Percentiles rank a stretch among this genome's conserved stretches.
Evolutionary conservation across 2,797 vertebrate genomes (phyloP).

Genomic region (Argya squamiceps): DNA sequence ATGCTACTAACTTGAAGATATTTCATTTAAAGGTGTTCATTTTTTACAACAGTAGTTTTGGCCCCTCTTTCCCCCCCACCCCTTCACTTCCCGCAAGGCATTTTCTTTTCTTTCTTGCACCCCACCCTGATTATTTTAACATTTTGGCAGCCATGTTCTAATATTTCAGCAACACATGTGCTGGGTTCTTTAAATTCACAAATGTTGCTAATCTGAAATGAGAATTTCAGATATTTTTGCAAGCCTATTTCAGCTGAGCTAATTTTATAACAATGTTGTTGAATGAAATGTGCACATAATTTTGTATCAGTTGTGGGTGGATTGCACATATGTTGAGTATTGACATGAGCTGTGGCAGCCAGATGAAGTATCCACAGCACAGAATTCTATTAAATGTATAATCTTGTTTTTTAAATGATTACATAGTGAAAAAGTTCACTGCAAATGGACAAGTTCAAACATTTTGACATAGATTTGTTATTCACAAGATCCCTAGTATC

Average conservation of each 20-base stretch:
- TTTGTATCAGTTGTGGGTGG: conserved; percentile 51
- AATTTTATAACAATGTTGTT: conserved; percentile 76
- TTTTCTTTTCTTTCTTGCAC: conserved; percentile 59
- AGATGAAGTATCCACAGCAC: conserved; percentile 24
- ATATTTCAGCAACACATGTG: conserved; percentile 71
- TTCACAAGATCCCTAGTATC: background rate
- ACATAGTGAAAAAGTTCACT: background rate
- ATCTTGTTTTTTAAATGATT: background rate
- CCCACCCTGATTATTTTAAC: conserved; percentile 64
- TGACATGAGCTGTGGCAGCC: conserved; percentile 25
- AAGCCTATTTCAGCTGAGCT: conserved; percentile 72
- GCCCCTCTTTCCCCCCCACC: background rate
- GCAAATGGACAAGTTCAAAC: background rate
- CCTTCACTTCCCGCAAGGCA: background rate
- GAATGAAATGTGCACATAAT: conserved; percentile 75
- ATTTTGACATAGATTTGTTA: background rate
- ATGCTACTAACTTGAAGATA: conserved; percentile 52
- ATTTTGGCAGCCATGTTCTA: conserved; percentile 64
- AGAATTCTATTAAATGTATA: background rate
- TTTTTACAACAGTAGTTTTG: conserved; percentile 46
- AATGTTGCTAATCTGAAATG: conserved; percentile 78
- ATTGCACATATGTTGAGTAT: conserved; percentile 47
- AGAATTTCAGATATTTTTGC: conserved; percentile 79
- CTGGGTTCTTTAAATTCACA: conserved; percentile 74
- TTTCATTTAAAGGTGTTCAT: conserved; percentile 60